These are phyloP conservation scores for Panulirus ornatus DNA, from an alignment of 1,140 invertebrate species.

Conservation along the genomic window DNA sequence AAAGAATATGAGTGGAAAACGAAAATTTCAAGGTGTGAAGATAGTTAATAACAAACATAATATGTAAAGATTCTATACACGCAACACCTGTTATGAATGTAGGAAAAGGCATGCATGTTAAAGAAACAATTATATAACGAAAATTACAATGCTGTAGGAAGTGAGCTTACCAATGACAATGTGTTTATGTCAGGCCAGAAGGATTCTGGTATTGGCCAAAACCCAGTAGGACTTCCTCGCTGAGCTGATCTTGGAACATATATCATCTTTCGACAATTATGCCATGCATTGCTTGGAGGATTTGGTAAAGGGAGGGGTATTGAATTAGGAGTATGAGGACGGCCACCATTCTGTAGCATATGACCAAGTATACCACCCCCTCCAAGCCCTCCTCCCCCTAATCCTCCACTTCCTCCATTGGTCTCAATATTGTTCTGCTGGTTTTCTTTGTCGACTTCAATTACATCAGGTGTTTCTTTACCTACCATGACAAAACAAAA, in stretches of 20 bases:
- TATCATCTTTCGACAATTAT: conserved; percentile 91
- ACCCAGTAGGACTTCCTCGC: conserved; percentile 94
- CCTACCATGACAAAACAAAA: conserved; percentile 46
- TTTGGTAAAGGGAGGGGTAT: conserved; percentile 45
- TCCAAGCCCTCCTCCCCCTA: conserved; percentile 25
- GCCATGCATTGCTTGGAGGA: conserved; percentile 82
- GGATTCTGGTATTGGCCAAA: conserved; percentile 99
- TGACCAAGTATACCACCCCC: conserved; percentile 59
- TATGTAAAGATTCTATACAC: no score
- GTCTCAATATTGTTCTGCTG: conserved; percentile 70
- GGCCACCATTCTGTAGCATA: conserved; percentile 62
- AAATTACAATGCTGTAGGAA: no score
- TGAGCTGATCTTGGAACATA: conserved; percentile 95
- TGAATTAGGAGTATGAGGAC: conserved; percentile 70
- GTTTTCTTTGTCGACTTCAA: conserved; percentile 74
- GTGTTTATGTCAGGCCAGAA: conserved; percentile 96
- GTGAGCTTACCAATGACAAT: conserved; percentile 84
- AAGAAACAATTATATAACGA: no score
- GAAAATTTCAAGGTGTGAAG: no score
- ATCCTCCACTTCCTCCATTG: conserved; percentile 47
- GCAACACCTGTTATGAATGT: no score
- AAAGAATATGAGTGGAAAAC: no score
- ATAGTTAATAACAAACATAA: no score
- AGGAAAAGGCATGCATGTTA: no score
- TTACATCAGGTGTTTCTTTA: conserved; percentile 71